phyloP scores from a whole-genome alignment of 2,113 vertebrate species.

The Xiphias gladius region DNA sequence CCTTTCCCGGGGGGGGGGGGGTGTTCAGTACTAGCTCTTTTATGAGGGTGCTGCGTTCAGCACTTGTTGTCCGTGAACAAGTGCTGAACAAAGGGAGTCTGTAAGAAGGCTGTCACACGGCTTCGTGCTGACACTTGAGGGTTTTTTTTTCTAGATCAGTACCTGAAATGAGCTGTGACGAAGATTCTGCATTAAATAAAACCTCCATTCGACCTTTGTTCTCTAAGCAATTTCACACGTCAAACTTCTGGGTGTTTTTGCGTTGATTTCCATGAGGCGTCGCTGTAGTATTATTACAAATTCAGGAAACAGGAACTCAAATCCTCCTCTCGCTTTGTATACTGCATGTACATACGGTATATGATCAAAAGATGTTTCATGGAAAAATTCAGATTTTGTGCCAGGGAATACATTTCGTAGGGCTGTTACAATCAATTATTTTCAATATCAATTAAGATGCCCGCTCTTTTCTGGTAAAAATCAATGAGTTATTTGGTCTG shows the following conservation, averaged over 20 bases:
- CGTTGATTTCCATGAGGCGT: too few relatives aligned
- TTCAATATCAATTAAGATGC: too few relatives aligned
- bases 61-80: conserved; percentile 1
- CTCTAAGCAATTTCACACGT: not conserved
- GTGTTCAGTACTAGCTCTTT: not conserved
- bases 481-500: too few relatives aligned
- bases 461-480: too few relatives aligned
- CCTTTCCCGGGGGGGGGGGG: conserved; percentile 10
- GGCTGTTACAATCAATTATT: too few relatives aligned
- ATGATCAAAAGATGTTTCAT: too few relatives aligned
- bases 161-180: too few relatives aligned
- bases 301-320: not conserved
- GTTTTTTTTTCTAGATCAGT: too few relatives aligned
- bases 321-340: not conserved
- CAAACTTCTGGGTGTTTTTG: not conserved
- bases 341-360: not conserved
- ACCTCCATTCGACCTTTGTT: not conserved
- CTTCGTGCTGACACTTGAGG: too few relatives aligned
- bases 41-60: not conserved
- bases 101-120: not conserved
- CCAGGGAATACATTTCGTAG: too few relatives aligned
- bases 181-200: too few relatives aligned
- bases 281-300: not conserved
- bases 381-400: too few relatives aligned
- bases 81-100: not conserved